These are phyloP conservation scores for Lacerta bilineata DNA, from an alignment of 2,797 vertebrate species.

Conservation along the genomic window DNA sequence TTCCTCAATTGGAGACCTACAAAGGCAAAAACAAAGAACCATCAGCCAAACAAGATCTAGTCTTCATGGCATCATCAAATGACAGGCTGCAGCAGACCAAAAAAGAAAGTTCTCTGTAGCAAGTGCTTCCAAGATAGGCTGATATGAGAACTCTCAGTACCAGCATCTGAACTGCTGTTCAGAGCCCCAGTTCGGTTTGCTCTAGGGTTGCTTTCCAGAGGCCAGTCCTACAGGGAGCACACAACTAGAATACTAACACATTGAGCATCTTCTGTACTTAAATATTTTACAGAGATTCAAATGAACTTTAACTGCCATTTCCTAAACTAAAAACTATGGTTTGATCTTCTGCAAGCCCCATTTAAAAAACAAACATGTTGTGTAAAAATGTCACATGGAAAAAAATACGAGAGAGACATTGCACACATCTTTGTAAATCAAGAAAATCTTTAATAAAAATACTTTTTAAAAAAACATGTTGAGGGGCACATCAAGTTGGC, in stretches of 20 bases:
- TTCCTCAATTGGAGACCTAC: slow-evolving; percentile 97
- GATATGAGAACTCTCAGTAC: background rate
- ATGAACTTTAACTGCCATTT: background rate
- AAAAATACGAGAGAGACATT: too few relatives aligned
- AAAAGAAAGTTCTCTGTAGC: background rate
- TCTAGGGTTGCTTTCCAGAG: background rate
- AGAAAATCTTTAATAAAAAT: too few relatives aligned
- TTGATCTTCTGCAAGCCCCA: background rate
- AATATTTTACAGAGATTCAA: background rate
- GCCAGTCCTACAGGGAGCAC: background rate
- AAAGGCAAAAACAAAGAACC: slow-evolving; percentile 63
- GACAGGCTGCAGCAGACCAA: background rate
- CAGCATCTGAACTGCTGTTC: background rate
- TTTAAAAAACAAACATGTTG: background rate
- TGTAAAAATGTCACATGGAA: too few relatives aligned
- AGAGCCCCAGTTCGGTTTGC: background rate
- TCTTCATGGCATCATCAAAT: background rate
- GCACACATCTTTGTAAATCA: too few relatives aligned
- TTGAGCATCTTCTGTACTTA: background rate
- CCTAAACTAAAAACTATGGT: background rate
- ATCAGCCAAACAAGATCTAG: slow-evolving; percentile 34
- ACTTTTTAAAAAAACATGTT: background rate
- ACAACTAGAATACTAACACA: background rate
- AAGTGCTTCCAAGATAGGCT: background rate
- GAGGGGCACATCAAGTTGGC: background rate